Conservation (phyloP, 2,113 vertebrate genomes). For the Scytalopus superciliaris region DNA sequence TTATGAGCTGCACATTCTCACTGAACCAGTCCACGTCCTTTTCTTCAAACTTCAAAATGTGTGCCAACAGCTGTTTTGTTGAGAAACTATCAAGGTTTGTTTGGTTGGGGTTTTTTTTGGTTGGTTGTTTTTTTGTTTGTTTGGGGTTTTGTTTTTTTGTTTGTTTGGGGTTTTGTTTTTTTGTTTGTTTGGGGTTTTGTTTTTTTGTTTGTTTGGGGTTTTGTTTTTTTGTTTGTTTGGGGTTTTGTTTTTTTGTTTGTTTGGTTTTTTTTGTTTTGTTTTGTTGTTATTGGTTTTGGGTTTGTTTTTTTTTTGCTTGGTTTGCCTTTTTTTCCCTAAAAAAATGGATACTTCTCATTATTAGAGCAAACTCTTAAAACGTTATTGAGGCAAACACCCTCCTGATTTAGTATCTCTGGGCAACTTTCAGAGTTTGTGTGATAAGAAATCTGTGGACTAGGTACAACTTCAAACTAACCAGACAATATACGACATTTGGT, state of each 20-base stretch:
- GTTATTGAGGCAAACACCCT: not conserved
- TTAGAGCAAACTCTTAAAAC: not conserved
- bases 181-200: too few species aligned
- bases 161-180: too few species aligned
- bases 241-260: too few species aligned
- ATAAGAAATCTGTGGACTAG: not conserved
- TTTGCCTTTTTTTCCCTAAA: not conserved
- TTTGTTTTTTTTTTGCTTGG: not conserved
- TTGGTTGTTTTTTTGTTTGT: too few species aligned
- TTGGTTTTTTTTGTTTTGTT: not conserved
- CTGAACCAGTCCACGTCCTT: not conserved
- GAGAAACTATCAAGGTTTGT: not conserved
- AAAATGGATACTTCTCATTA: not conserved
- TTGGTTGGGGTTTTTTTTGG: not conserved
- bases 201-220: too few species aligned
- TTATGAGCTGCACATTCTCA: constrained; percentile 15
- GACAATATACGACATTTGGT: not conserved
- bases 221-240: too few species aligned
- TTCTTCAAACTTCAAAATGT: not conserved
- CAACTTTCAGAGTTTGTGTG: not conserved
- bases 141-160: too few species aligned
- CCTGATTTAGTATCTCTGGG: not conserved
- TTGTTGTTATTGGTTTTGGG: too few species aligned
- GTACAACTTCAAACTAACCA: not conserved
- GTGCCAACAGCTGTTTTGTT: not conserved